A percentile compares a stretch with the other conserved stretches of the same genome.
These are phyloP conservation scores for Stercorarius parasiticus DNA, from an alignment of 2,113 vertebrate genomes.

Conservation along the genomic window DNA sequence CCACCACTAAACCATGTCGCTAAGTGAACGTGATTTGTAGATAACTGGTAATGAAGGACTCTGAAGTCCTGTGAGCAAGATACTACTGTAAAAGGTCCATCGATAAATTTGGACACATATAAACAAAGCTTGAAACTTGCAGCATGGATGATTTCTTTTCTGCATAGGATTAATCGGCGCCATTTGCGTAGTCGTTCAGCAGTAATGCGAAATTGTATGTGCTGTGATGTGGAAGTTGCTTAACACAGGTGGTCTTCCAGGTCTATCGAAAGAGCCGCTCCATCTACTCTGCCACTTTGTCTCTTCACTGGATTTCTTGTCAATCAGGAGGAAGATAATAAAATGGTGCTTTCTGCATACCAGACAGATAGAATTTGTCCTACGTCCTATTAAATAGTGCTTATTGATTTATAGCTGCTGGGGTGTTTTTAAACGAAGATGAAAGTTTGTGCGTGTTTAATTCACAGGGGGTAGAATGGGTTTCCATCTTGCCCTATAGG, in stretches of 20 bases:
- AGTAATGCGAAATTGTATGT: not conserved
- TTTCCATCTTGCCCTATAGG: not conserved
- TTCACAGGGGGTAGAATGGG: not conserved
- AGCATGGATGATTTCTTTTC: not conserved
- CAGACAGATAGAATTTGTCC: constrained; percentile 5
- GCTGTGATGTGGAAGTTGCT: not conserved
- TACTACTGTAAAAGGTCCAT: no score
- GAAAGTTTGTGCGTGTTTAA: not conserved
- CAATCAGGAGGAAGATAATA: not conserved
- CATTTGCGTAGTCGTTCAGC: rapidly evolving
- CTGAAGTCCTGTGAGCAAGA: no score
- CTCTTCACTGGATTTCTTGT: not conserved
- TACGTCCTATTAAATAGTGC: not conserved
- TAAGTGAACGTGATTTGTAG: no score
- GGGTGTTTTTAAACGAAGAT: not conserved
- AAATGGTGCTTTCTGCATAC: not conserved
- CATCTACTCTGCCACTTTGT: not conserved
- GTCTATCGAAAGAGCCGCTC: not conserved
- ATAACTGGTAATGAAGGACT: no score
- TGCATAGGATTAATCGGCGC: not conserved
- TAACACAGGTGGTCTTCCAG: not conserved
- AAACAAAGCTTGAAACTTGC: not conserved
- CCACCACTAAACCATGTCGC: no score
- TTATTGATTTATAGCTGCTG: constrained; percentile 8
- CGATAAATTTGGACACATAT: no score